A percentile compares a stretch with the other conserved stretches of the same genome.
Conservation (phyloP, 1,140 invertebrate genomes). For the Lethrus apterus region DNA sequence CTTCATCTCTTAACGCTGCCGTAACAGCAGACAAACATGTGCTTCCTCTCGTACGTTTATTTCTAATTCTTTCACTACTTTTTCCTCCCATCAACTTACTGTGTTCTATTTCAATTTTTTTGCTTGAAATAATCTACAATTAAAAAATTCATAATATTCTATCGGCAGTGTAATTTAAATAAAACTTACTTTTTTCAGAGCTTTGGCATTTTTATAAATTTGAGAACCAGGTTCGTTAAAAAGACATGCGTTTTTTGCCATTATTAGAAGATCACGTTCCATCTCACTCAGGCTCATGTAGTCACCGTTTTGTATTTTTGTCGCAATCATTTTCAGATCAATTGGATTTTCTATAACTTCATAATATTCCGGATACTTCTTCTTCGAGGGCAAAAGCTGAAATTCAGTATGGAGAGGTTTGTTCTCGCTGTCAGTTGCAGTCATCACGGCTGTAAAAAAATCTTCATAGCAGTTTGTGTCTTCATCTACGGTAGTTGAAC, state of each 20-base stretch:
- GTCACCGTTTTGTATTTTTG: slow-evolving; percentile 79
- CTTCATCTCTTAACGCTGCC: slow-evolving; percentile 43
- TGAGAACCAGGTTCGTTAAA: slow-evolving; percentile 96
- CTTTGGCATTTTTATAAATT: slow-evolving; percentile 94
- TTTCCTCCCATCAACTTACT: slow-evolving; percentile 42
- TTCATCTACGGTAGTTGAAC: slow-evolving; percentile 63
- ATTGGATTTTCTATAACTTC: slow-evolving; percentile 92
- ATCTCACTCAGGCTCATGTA: slow-evolving; percentile 72
- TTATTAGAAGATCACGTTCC: slow-evolving; percentile 83
- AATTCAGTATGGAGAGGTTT: slow-evolving; percentile 75
- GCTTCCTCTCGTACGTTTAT: slow-evolving; percentile 39
- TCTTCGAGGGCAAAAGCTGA: slow-evolving; percentile 83
- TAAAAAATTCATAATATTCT: background rate
- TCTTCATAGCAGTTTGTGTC: slow-evolving; percentile 67
- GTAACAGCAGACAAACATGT: slow-evolving; percentile 46
- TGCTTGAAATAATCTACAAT: slow-evolving; percentile 45
- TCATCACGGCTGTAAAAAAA: slow-evolving; percentile 75
- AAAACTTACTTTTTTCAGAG: slow-evolving; percentile 64
- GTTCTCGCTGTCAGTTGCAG: slow-evolving; percentile 68
- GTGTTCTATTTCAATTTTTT: slow-evolving; percentile 56
- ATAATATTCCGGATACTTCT: slow-evolving; percentile 94
- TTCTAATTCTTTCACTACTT: slow-evolving; percentile 45
- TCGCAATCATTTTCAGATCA: slow-evolving; percentile 88
- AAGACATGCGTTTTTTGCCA: slow-evolving; percentile 91
- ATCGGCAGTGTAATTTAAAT: background rate